These are phyloP conservation scores for Balearica regulorum DNA, from an alignment of 2,797 vertebrate genomes.

Conservation along the genomic window DNA sequence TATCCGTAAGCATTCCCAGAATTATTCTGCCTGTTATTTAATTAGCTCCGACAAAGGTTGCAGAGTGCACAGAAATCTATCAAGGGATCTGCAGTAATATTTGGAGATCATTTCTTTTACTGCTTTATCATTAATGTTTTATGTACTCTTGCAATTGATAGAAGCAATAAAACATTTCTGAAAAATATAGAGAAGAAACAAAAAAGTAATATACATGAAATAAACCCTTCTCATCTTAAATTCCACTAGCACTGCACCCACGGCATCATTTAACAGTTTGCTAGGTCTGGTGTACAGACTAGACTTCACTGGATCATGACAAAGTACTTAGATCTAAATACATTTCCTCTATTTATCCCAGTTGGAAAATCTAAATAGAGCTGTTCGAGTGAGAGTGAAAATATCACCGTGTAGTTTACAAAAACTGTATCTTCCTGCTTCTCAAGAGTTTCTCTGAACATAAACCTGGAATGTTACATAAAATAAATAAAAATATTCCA, in stretches of 20 bases:
- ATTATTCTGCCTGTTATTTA: constrained; percentile 57
- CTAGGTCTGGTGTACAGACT: constrained; percentile 5
- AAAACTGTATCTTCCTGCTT: background rate
- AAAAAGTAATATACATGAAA: constrained; percentile 41
- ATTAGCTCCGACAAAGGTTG: constrained; percentile 62
- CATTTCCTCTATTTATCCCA: constrained; percentile 28
- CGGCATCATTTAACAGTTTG: constrained; percentile 35
- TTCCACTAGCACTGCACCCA: background rate
- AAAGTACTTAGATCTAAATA: constrained; percentile 17
- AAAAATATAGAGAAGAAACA: constrained; percentile 25
- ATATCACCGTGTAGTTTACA: background rate
- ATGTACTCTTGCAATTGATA: constrained; percentile 38
- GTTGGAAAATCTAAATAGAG: constrained; percentile 35
- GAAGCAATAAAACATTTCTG: constrained; percentile 49
- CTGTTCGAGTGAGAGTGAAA: background rate
- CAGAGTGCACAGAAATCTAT: constrained; percentile 49
- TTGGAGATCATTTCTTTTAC: constrained; percentile 56
- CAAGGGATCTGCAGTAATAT: constrained; percentile 60
- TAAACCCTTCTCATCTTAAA: constrained; percentile 29
- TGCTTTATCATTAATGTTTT: constrained; percentile 60
- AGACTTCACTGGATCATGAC: background rate
- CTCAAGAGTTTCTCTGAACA: background rate
- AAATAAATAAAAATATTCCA: background rate
- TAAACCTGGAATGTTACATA: background rate
- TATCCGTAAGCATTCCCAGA: constrained; percentile 3